phyloP scores from a whole-genome alignment of 1,140 invertebrate genomes.

The Drosophila ananassae region DNA sequence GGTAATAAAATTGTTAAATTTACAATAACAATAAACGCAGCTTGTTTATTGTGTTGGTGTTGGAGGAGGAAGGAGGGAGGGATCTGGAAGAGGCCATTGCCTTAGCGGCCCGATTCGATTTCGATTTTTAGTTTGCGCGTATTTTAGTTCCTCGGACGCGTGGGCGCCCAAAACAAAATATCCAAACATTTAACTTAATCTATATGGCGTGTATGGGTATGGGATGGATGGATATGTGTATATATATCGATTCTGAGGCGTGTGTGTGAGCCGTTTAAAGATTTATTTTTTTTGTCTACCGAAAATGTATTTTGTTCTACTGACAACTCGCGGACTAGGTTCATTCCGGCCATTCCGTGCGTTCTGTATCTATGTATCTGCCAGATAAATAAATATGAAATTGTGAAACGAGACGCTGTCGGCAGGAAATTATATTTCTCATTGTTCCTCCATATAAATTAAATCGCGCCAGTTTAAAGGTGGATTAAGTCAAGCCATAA shows the following conservation, averaged over 20 bases:
- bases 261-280: constrained; percentile 33
- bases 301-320: constrained; percentile 48
- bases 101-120: constrained; percentile 21
- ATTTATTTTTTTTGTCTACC: constrained; percentile 53
- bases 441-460: constrained; percentile 64
- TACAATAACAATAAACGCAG: constrained; percentile 64
- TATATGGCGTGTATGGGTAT: constrained; percentile 8
- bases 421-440: constrained; percentile 69
- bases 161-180: constrained; percentile 49
- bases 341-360: constrained; percentile 13
- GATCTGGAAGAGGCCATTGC: constrained; percentile 32
- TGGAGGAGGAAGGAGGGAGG: not conserved
- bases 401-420: constrained; percentile 53
- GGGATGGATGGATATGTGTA: not conserved
- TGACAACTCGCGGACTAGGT: constrained; percentile 29
- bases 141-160: constrained; percentile 36
- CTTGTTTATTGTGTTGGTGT: constrained; percentile 41
- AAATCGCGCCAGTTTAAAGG: constrained; percentile 72
- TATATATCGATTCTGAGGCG: constrained; percentile 29
- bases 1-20: constrained; percentile 64
- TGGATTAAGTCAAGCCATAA: constrained; percentile 78
- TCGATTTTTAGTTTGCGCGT: constrained; percentile 40
- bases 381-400: constrained; percentile 68
- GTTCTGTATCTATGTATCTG: constrained; percentile 7
- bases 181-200: constrained; percentile 43